These are phyloP conservation scores for Acromyrmex charruanus DNA, from an alignment of 1,140 invertebrate genomes.

Conservation along the genomic window DNA sequence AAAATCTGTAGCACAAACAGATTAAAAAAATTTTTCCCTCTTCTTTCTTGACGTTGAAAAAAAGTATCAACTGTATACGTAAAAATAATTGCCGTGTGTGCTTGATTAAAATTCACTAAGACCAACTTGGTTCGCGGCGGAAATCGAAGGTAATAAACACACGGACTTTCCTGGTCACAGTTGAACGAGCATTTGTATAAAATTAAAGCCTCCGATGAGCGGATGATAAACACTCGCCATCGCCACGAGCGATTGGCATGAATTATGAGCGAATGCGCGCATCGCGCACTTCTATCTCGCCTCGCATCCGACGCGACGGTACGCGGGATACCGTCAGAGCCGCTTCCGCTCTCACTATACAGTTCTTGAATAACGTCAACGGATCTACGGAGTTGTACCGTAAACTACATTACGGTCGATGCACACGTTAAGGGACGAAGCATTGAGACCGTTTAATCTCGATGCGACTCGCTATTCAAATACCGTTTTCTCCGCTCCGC, in stretches of 20 bases:
- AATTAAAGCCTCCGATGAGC: constrained; percentile 47
- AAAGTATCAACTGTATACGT: neutral
- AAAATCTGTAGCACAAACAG: neutral
- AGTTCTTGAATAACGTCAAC: neutral
- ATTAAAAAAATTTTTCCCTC: neutral
- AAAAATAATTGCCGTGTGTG: neutral
- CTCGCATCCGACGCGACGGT: constrained; percentile 8
- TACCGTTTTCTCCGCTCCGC: constrained; percentile 4
- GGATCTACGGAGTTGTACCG: constrained; percentile 34
- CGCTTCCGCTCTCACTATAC: constrained; percentile 21
- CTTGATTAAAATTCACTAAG: neutral
- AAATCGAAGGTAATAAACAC: constrained; percentile 41
- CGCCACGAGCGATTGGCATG: constrained; percentile 45
- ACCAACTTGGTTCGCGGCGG: neutral
- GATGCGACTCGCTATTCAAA: constrained; percentile 54
- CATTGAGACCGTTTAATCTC: constrained; percentile 36
- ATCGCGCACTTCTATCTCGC: constrained; percentile 18
- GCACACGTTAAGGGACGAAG: constrained; percentile 27
- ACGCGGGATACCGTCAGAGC: constrained; percentile 8
- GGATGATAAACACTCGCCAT: constrained; percentile 39
- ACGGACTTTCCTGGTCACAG: constrained; percentile 36
- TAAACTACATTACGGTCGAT: constrained; percentile 50
- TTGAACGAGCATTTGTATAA: constrained; percentile 14
- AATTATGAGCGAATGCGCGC: constrained; percentile 25
- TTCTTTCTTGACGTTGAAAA: neutral